Evolutionary conservation across 1,140 invertebrate species (phyloP).

Genomic region (Camponotus pennsylvanicus): DNA sequence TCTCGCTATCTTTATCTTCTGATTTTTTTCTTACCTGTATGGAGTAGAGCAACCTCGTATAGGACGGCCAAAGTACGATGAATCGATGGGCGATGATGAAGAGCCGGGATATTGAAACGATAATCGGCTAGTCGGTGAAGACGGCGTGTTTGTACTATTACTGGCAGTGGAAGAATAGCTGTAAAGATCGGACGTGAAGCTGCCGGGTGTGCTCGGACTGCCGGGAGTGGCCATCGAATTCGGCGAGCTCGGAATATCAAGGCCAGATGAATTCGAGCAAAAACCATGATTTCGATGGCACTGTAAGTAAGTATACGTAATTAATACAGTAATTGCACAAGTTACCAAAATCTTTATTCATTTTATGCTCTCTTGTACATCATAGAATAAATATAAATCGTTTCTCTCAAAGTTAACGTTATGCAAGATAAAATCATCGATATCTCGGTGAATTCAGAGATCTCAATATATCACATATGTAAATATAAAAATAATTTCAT

Average conservation of each 20-base stretch:
- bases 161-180: slow-evolving; percentile 75
- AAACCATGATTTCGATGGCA: slow-evolving; percentile 76
- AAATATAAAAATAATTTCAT: background rate
- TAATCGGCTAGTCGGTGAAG: slow-evolving; percentile 74
- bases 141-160: slow-evolving; percentile 75
- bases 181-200: slow-evolving; percentile 84
- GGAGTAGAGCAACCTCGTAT: slow-evolving; percentile 82
- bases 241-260: slow-evolving; percentile 81
- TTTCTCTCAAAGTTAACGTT: background rate
- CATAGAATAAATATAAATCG: background rate
- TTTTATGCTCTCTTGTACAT: background rate
- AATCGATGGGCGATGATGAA: slow-evolving; percentile 73
- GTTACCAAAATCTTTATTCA: background rate
- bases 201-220: slow-evolving; percentile 87
- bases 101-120: slow-evolving; percentile 75
- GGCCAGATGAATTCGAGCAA: slow-evolving; percentile 68
- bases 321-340: background rate
- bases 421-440: slow-evolving; percentile 20
- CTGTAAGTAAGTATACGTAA: slow-evolving; percentile 54
- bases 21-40: slow-evolving; percentile 77
- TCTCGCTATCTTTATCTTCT: background rate
- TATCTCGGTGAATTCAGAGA: background rate
- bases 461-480: background rate
- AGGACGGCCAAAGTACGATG: slow-evolving; percentile 80
- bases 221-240: slow-evolving; percentile 84